Percentiles rank a stretch among this genome's conserved stretches.
phyloP scores from a whole-genome alignment of 2,888 invertebrate species.

The Druceiella hillmani region DNA sequence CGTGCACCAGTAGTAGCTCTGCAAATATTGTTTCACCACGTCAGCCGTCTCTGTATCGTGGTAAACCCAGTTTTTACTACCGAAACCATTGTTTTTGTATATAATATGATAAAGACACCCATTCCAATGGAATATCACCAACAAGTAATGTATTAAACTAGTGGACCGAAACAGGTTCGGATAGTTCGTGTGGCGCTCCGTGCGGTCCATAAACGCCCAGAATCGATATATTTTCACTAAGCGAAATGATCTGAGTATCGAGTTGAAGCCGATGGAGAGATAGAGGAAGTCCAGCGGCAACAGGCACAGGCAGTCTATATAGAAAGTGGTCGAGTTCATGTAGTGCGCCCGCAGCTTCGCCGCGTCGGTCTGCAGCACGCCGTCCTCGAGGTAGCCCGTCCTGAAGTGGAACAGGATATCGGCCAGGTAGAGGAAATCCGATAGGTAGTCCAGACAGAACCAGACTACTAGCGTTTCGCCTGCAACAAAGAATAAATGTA shows the following conservation, averaged over 20 bases:
- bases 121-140: constrained; percentile 99
- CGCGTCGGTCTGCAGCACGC: constrained; percentile 94
- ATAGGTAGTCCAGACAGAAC: constrained; percentile 96
- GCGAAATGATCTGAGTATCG: constrained; percentile 91
- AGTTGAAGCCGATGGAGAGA: constrained; percentile 95
- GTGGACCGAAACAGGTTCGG: constrained; percentile 93
- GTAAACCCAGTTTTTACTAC: constrained; percentile 89
- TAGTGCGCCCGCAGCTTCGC: constrained; percentile 92
- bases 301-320: constrained; percentile 97
- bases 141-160: constrained; percentile 90
- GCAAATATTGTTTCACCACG: constrained; percentile 91
- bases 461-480: constrained; percentile 85
- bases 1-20: constrained; percentile 98
- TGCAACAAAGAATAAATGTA: constrained; percentile 48
- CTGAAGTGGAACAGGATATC: constrained; percentile 98
- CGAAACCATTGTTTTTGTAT: constrained; percentile 92
- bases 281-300: constrained; percentile 97
- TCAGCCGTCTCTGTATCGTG: constrained; percentile 81
- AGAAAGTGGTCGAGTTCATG: constrained; percentile 96
- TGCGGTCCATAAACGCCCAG: constrained; percentile 98
- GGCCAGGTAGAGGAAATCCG: constrained; percentile 92
- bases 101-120: constrained; percentile 97
- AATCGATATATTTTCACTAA: constrained; percentile 97
- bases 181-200: constrained; percentile 97
- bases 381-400: constrained; percentile 96